Conservation (phyloP, 2,113 vertebrate genomes). For the Heptranchias perlo region DNA sequence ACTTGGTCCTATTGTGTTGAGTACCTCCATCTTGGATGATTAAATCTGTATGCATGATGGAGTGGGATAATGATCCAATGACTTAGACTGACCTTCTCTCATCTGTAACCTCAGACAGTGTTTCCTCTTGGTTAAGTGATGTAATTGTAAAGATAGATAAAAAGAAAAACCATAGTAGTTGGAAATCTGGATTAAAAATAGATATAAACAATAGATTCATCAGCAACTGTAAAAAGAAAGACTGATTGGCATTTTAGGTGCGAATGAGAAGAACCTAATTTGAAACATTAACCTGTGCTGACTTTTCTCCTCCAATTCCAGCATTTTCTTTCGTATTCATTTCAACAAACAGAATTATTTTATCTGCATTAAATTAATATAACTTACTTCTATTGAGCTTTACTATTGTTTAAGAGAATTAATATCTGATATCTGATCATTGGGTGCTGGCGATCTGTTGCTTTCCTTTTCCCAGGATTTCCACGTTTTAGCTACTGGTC, state of each 20-base stretch:
- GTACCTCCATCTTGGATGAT: not conserved
- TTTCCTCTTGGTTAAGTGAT: not conserved
- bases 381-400: not conserved
- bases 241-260: not conserved
- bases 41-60: constrained; percentile 20
- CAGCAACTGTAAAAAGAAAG: not conserved
- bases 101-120: not conserved
- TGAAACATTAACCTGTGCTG: not conserved
- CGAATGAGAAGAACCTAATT: not conserved
- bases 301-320: not conserved
- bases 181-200: not conserved
- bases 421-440: not conserved
- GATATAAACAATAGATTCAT: not conserved
- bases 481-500: not conserved
- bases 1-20: not conserved
- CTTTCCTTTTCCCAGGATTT: not conserved
- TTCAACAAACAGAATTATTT: not conserved
- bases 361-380: not conserved
- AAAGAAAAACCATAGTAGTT: not conserved
- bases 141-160: not conserved
- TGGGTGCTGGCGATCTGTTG: not conserved
- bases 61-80: constrained; percentile 8
- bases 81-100: constrained; percentile 6
- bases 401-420: not conserved
- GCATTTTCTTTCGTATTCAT: not conserved